Evolutionary conservation across 2,113 vertebrate genomes (phyloP).

Genomic region (Eulemur macaco): DNA sequence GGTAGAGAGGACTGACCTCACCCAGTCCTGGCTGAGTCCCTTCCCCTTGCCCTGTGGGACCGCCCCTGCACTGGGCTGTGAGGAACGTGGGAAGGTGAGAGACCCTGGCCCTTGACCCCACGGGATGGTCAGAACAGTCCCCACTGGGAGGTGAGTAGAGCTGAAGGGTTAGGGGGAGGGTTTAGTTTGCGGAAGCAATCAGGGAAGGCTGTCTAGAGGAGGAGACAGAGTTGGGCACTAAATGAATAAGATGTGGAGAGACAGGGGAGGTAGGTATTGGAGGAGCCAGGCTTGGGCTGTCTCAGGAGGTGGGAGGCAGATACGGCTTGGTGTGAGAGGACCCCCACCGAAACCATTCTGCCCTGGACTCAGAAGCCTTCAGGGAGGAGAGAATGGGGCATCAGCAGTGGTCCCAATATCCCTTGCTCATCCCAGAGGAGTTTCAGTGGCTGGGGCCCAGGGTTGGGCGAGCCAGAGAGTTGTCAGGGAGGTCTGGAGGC

Average conservation of each 20-base stretch:
- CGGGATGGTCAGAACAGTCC: neutral
- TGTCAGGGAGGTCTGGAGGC: neutral
- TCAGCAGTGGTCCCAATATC: neutral
- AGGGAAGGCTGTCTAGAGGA: slow-evolving; percentile 24
- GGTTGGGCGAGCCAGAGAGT: neutral
- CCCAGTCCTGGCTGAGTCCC: neutral
- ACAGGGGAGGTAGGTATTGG: neutral
- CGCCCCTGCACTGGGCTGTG: neutral
- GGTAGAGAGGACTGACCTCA: neutral
- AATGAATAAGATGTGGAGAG: neutral
- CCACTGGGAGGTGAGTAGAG: neutral
- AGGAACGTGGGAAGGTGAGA: neutral
- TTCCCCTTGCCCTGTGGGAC: neutral
- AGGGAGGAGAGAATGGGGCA: neutral
- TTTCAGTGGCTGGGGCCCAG: neutral
- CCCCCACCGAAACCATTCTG: neutral
- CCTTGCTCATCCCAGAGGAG: neutral
- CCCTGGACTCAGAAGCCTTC: neutral
- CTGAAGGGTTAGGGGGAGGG: neutral
- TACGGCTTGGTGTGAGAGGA: neutral
- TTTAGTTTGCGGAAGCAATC: neutral
- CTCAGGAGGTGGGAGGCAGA: neutral
- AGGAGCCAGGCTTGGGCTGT: neutral
- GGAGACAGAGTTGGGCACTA: neutral
- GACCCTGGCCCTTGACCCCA: neutral